phyloP scores from a whole-genome alignment of 2,888 invertebrate species.

The Eupithecia subfuscata region DNA sequence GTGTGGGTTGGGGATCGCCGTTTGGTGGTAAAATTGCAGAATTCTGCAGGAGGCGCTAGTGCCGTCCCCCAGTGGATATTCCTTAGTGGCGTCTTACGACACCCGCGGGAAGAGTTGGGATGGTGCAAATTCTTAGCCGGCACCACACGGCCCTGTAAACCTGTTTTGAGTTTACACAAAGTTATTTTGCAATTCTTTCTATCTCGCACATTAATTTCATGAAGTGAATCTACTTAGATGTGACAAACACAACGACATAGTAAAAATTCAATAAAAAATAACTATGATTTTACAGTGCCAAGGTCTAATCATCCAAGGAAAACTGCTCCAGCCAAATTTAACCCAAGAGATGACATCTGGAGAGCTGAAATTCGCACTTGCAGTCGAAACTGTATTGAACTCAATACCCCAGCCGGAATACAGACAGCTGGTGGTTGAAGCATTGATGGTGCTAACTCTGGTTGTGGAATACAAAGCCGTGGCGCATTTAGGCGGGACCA shows the following conservation, averaged over 20 bases:
- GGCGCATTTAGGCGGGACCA: conserved; percentile 89
- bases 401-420: conserved; percentile 99
- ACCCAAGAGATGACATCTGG: conserved; percentile 99
- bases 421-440: conserved; percentile 97
- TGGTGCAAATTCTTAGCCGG: too few relatives aligned
- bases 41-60: too few relatives aligned
- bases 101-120: too few relatives aligned
- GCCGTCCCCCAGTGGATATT: too few relatives aligned
- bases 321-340: conserved; percentile 94
- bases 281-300: conserved; percentile 86
- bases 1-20: too few relatives aligned
- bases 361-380: conserved; percentile 98
- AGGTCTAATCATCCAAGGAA: conserved; percentile 96
- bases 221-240: neutral
- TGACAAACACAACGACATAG: neutral
- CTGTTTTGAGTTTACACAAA: too few relatives aligned
- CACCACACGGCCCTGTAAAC: too few relatives aligned
- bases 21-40: too few relatives aligned
- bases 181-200: too few relatives aligned
- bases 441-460: conserved; percentile 96
- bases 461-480: conserved; percentile 94
- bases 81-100: too few relatives aligned
- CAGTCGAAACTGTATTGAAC: conserved; percentile 98
- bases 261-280: neutral
- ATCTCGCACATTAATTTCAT: too few relatives aligned